Base-by-base conservation (phyloP, 2,113 vertebrate genomes). In the Rhynchopsitta pachyrhyncha region DNA sequence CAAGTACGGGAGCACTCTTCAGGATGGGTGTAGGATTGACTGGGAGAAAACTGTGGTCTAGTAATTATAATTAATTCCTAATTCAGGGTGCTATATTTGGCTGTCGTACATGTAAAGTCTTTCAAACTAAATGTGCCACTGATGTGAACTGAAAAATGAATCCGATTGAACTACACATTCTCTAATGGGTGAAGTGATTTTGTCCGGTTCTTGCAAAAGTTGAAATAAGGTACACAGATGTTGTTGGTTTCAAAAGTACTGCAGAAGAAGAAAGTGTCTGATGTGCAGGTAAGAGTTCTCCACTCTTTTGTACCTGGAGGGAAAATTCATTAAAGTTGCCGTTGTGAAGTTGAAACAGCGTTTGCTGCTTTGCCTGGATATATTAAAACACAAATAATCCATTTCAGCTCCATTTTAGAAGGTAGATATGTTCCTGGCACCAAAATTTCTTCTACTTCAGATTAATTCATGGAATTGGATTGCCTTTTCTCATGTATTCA, bases 291-390 rank as follows among this genome's bases (percentile, higher is more conserved):
- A 66, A 76, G 87, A 94, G 44, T 86, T 86, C 53, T 90, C 46
- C 27, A 44, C 46, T 94, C 46, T 14, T 77, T 88, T 88, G 16
- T 70, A 86, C 71, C 85, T 88, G 66, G 78, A 80, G 79, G 75
- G 67, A 90, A 92, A 87, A 96, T 92, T 74, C 42, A 84, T 82
- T 85, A 74, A 87, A 66, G 42, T 91, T 74, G 37, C 50, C 41
- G 70, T 70, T 82, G 59, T 88, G 84, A 94, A 93, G 42, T 7
- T 70, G 66, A 70, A 74, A 63, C 20, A 37, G 35, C 67, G 75
- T 88, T 95, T 74, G 37, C 39, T 92, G 70, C 59, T 90, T 90
- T 93, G 59, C 82, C 68, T 93, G 53, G 23, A 11, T 90, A n/a
- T 80, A 70, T 27, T 11, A 20, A 82, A 91, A 77, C 25, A 86